A percentile compares a stretch with the other conserved stretches of the same genome.
Conservation (phyloP, 37 sponge, comb jelly and placozoan species). For the Bolinopsis microptera region DNA sequence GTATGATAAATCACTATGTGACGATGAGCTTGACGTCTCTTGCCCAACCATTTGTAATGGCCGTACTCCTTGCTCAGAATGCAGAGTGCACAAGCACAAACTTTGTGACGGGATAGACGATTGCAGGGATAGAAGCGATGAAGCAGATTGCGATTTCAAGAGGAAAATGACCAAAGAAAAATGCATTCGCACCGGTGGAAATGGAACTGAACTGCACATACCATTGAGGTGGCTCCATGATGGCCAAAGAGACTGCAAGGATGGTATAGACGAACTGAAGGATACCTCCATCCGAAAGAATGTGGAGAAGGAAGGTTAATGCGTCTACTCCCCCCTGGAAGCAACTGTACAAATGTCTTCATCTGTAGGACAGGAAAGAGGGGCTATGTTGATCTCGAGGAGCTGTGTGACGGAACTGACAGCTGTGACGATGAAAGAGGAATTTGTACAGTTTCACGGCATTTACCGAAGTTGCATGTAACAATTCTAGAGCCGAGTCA, state of each 20-base stretch:
- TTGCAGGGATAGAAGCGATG: not conserved
- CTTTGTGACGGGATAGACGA: not conserved
- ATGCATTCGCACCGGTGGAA: not conserved
- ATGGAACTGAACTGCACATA: not conserved
- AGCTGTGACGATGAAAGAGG: not conserved
- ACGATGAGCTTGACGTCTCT: not conserved
- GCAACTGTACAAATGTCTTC: not conserved
- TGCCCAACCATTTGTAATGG: too few species aligned
- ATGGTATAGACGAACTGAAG: not conserved
- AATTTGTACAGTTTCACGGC: not conserved
- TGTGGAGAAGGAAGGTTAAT: not conserved
- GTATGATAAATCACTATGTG: not conserved
- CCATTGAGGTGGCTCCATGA: not conserved
- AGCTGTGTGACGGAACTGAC: constrained; percentile 7
- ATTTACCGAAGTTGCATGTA: not conserved
- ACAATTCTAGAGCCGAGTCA: not conserved
- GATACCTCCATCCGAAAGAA: too few species aligned
- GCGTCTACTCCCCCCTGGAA: not conserved
- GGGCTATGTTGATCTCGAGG: not conserved
- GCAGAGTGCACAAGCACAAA: not conserved
- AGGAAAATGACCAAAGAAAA: not conserved
- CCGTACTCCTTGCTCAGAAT: too few species aligned
- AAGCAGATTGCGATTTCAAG: not conserved
- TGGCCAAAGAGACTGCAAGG: not conserved
- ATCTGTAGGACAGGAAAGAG: not conserved